Evolutionary conservation across 2,797 vertebrate species (phyloP).

Genomic region (Sorex maritimensis): DNA sequence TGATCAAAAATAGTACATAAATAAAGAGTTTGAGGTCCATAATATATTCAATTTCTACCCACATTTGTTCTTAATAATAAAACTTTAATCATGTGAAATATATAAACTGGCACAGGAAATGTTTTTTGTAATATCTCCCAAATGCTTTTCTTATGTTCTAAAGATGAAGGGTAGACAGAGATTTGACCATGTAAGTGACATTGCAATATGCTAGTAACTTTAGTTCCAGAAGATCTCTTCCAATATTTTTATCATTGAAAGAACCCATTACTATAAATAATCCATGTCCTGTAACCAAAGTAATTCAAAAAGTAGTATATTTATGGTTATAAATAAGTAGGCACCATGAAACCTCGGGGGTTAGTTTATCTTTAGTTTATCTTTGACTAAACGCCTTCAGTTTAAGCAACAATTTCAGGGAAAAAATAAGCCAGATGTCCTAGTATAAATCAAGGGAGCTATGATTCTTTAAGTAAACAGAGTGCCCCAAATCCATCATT

Average conservation of each 20-base stretch:
- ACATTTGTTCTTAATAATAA: slow-evolving; percentile 67
- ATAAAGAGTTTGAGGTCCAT: background rate
- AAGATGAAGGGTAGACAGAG: slow-evolving; percentile 26
- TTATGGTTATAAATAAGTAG: slow-evolving; percentile 80
- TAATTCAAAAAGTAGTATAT: slow-evolving; percentile 82
- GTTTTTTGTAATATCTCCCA: slow-evolving; percentile 20
- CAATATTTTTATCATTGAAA: slow-evolving; percentile 80
- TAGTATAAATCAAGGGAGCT: slow-evolving; percentile 79
- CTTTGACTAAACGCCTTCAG: slow-evolving; percentile 85
- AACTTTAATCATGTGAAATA: slow-evolving; percentile 15
- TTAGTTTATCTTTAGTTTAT: slow-evolving; percentile 85
- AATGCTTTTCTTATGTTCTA: slow-evolving; percentile 53
- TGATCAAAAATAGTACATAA: background rate
- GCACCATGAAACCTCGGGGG: slow-evolving; percentile 78
- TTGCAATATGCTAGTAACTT: slow-evolving; percentile 26
- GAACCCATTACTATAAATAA: slow-evolving; percentile 84
- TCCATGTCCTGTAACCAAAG: slow-evolving; percentile 76
- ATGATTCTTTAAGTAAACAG: slow-evolving; percentile 86
- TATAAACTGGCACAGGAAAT: slow-evolving; percentile 1
- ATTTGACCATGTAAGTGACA: slow-evolving; percentile 29
- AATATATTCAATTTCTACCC: background rate
- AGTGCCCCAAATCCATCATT: slow-evolving; percentile 82
- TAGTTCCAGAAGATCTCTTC: slow-evolving; percentile 77
- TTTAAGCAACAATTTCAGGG: slow-evolving; percentile 83
- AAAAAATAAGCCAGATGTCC: slow-evolving; percentile 87